Percentiles rank a stretch among this genome's conserved stretches.
Evolutionary conservation across 2,113 vertebrate genomes (phyloP).

Genomic region (Pristiophorus japonicus): DNA sequence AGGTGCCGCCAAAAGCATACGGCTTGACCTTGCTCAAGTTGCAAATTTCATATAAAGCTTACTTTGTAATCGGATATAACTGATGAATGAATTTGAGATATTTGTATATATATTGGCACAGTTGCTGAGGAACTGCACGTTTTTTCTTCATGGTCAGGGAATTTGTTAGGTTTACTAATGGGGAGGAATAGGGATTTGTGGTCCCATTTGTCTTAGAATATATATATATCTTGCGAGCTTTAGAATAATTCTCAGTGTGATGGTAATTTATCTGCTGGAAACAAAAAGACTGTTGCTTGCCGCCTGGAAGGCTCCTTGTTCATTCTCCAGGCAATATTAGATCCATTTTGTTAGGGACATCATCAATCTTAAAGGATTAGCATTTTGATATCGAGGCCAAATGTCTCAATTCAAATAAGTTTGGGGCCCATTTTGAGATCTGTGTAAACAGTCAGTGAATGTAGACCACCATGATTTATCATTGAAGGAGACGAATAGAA

Average conservation of each 20-base stretch:
- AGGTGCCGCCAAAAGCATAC: background rate
- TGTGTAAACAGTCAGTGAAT: background rate
- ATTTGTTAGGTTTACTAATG: slow-evolving; percentile 28
- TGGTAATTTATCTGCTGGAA: background rate
- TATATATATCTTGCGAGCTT: background rate
- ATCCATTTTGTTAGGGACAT: background rate
- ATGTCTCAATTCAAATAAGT: background rate
- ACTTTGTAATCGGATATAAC: background rate
- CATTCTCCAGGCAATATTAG: background rate
- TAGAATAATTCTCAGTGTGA: slow-evolving; percentile 17
- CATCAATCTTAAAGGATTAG: slow-evolving; percentile 4
- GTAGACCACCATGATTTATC: background rate
- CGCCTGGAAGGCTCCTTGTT: background rate
- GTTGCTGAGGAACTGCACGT: background rate
- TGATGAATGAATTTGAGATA: slow-evolving; percentile 10
- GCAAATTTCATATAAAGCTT: background rate
- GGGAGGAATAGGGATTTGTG: background rate
- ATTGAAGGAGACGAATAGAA: background rate
- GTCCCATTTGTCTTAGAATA: background rate
- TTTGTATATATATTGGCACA: slow-evolving; percentile 7
- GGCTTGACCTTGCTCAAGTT: background rate
- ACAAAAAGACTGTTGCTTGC: background rate
- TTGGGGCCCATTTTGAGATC: background rate
- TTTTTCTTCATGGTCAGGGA: background rate
- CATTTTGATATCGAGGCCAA: background rate